Conservation (phyloP, 2,113 vertebrate species). For the Oenanthe oenanthe region DNA sequence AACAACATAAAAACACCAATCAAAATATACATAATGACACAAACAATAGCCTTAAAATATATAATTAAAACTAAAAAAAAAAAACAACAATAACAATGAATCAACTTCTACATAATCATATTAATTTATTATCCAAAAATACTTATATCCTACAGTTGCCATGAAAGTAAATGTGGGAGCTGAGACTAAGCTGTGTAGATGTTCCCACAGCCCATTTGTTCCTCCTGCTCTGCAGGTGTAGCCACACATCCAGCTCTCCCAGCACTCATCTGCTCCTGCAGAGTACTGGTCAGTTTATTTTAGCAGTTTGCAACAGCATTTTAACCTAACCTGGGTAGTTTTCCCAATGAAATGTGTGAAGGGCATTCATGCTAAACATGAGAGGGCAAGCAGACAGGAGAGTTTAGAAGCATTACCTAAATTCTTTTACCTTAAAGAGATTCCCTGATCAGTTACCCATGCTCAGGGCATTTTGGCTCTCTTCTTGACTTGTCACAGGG, state of each 20-base stretch:
- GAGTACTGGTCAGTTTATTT: not conserved
- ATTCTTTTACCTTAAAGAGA: not conserved
- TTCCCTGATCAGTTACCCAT: not conserved
- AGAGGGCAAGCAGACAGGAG: not conserved
- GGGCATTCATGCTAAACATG: not conserved
- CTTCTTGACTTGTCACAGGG: not conserved
- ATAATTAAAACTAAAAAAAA: no score
- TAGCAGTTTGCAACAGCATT: not conserved
- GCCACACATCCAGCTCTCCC: not conserved
- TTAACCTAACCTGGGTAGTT: not conserved
- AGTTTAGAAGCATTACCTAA: not conserved
- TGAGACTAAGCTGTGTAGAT: not conserved
- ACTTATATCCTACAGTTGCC: not conserved
- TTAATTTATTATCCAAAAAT: no score
- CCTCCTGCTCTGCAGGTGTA: not conserved
- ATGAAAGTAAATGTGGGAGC: not conserved
- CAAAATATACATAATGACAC: no score
- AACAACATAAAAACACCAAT: no score
- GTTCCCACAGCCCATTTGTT: not conserved
- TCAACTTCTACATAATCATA: no score
- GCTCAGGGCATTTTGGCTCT: not conserved
- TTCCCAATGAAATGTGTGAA: not conserved
- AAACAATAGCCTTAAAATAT: no score
- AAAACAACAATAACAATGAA: no score
- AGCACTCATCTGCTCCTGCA: accelerated